Evolutionary conservation across 2,113 vertebrate genomes (phyloP).

Genomic region (Aspidoscelis tigris): DNA sequence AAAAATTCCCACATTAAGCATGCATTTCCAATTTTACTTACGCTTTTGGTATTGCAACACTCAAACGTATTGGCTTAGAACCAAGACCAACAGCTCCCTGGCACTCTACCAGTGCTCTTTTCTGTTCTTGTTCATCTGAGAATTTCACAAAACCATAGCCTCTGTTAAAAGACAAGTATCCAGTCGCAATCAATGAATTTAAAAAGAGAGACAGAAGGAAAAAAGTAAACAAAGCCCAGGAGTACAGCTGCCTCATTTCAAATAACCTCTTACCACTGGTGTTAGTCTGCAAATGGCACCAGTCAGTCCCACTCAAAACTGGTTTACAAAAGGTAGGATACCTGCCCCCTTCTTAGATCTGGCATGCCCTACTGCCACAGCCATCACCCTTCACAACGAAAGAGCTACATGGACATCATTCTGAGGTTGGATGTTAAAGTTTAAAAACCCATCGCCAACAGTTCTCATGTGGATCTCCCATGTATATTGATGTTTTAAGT

Average conservation of each 20-base stretch:
- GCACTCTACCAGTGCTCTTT: conserved; percentile 86
- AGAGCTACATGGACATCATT: too few species aligned
- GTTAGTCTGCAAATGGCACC: too few species aligned
- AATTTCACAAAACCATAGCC: conserved; percentile 97
- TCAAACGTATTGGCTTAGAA: conserved; percentile 87
- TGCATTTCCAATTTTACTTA: conserved; percentile 71
- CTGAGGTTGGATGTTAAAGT: too few species aligned
- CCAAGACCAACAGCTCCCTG: conserved; percentile 90
- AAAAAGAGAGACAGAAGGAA: background rate
- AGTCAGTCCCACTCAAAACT: too few species aligned
- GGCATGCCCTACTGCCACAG: too few species aligned
- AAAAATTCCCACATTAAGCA: background rate
- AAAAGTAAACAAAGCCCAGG: background rate
- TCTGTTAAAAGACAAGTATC: conserved; percentile 68
- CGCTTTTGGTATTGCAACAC: conserved; percentile 90
- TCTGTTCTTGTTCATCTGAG: conserved; percentile 91
- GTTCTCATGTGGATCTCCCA: too few species aligned
- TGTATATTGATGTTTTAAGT: too few species aligned
- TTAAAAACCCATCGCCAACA: too few species aligned
- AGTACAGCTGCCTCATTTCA: background rate
- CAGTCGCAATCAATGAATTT: background rate
- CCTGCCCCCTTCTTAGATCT: too few species aligned
- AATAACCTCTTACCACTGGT: background rate
- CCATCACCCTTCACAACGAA: too few species aligned
- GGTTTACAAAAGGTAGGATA: too few species aligned